Evolutionary conservation across 1,140 invertebrate genomes (phyloP).

Genomic region (Drosophila busckii): DNA sequence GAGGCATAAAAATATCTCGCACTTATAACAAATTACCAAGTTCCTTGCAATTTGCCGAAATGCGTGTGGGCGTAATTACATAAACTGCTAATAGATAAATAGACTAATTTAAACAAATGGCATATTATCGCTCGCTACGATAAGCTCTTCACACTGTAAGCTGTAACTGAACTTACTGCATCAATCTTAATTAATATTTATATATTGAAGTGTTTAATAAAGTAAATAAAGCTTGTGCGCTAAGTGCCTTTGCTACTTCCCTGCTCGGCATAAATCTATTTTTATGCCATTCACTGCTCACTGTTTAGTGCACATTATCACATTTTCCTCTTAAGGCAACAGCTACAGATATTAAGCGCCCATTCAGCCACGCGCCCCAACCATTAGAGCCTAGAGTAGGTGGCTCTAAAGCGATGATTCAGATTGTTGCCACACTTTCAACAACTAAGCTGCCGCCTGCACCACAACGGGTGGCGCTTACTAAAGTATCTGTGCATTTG

Average conservation of each 20-base stretch:
- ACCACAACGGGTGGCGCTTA: conserved; percentile 19
- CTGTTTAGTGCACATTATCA: conserved; percentile 70
- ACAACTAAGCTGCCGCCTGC: conserved; percentile 43
- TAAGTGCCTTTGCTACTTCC: no score
- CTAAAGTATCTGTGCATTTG: conserved; percentile 21
- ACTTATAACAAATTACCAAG: conserved; percentile 50
- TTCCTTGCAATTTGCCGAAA: conserved; percentile 26
- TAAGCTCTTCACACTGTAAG: no score
- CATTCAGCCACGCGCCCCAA: no score
- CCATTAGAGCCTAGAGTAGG: no score
- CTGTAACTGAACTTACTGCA: no score
- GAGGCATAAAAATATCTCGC: conserved; percentile 39
- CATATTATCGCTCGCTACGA: no score
- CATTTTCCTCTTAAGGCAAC: conserved; percentile 72
- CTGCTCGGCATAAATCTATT: conserved; percentile 47
- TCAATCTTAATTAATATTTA: no score
- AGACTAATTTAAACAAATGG: no score
- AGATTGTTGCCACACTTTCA: conserved; percentile 64
- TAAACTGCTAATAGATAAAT: no score
- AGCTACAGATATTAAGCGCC: conserved; percentile 59
- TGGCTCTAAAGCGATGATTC: conserved; percentile 63
- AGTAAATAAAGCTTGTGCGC: no score
- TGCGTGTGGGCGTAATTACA: conserved; percentile 46
- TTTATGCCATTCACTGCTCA: conserved; percentile 61
- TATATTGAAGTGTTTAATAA: no score